Percentiles rank a stretch among this genome's conserved stretches.
Conservation (phyloP, 1,140 invertebrate species). For the Spodoptera litura region DNA sequence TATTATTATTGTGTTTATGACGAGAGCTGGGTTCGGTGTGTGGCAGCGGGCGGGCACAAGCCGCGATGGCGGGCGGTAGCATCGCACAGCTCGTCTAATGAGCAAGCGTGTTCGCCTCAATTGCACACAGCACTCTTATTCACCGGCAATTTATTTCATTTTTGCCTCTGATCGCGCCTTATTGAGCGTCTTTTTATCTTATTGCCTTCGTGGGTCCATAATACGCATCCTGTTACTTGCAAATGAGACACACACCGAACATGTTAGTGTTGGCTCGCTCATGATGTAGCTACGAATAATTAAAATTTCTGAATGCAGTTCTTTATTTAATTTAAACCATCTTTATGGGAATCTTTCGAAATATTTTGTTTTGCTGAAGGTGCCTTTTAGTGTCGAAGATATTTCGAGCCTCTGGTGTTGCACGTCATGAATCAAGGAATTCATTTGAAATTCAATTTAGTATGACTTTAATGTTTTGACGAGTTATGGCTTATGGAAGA, state of each 20-base stretch:
- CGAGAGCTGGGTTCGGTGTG: not conserved
- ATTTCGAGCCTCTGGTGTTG: not conserved
- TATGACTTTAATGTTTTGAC: constrained; percentile 74
- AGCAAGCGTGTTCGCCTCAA: constrained; percentile 84
- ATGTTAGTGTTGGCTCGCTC: constrained; percentile 74
- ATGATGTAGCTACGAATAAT: constrained; percentile 81
- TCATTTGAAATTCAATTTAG: constrained; percentile 61
- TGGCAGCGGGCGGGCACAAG: constrained; percentile 38
- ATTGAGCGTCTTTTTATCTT: constrained; percentile 84
- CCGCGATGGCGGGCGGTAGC: constrained; percentile 58
- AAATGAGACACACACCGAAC: constrained; percentile 82
- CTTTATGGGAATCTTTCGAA: constrained; percentile 50
- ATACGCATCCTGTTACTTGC: constrained; percentile 84
- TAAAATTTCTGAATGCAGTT: constrained; percentile 76
- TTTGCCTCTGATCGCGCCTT: constrained; percentile 85
- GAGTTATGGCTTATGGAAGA: constrained; percentile 74
- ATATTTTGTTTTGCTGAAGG: constrained; percentile 46
- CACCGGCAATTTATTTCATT: constrained; percentile 86
- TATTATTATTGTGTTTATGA: constrained; percentile 42
- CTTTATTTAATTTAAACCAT: constrained; percentile 62
- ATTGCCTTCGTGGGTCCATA: constrained; percentile 84
- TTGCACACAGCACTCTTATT: constrained; percentile 84
- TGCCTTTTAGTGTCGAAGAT: not conserved
- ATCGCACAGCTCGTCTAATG: constrained; percentile 73
- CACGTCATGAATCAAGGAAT: constrained; percentile 63